phyloP scores from a whole-genome alignment of 2,888 invertebrate genomes.

The Steinernema hermaphroditum region DNA sequence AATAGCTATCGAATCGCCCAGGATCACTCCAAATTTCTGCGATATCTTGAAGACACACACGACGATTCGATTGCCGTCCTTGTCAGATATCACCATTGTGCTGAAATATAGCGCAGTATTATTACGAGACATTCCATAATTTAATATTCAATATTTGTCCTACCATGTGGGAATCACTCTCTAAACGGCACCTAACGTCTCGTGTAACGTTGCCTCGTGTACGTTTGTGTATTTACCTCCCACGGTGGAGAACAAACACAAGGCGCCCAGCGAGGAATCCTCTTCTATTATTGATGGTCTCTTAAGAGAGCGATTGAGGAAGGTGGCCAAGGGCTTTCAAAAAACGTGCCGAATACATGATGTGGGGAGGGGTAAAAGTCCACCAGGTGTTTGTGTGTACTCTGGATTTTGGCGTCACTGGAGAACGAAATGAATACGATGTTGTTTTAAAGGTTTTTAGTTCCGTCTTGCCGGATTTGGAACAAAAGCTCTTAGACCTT shows the following conservation, averaged over 20 bases:
- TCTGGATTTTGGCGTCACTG: too few species aligned
- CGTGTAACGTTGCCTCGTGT: not conserved
- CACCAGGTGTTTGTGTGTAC: too few species aligned
- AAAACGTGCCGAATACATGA: slow-evolving; percentile 1
- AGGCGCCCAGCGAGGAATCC: not conserved
- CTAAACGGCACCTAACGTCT: not conserved
- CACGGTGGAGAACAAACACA: not conserved
- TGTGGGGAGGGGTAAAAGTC: too few species aligned
- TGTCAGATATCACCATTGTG: slow-evolving; percentile 20
- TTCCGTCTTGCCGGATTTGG: too few species aligned
- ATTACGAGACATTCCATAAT: not conserved
- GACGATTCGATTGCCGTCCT: slow-evolving; percentile 13
- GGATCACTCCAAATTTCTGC: slow-evolving; percentile 29
- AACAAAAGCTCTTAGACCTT: too few species aligned
- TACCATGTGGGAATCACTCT: not conserved
- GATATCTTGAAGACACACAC: slow-evolving; percentile 36
- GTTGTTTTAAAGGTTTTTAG: too few species aligned
- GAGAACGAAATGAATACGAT: too few species aligned
- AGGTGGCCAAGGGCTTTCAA: not conserved
- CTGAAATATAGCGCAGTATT: not conserved
- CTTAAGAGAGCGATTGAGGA: not conserved
- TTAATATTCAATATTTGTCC: not conserved
- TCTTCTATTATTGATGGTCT: not conserved
- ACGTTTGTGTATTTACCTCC: slow-evolving; percentile 1
- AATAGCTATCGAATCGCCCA: slow-evolving; percentile 32